phyloP scores from a whole-genome alignment of 2,888 invertebrate species.

The Andrena bucephala region DNA sequence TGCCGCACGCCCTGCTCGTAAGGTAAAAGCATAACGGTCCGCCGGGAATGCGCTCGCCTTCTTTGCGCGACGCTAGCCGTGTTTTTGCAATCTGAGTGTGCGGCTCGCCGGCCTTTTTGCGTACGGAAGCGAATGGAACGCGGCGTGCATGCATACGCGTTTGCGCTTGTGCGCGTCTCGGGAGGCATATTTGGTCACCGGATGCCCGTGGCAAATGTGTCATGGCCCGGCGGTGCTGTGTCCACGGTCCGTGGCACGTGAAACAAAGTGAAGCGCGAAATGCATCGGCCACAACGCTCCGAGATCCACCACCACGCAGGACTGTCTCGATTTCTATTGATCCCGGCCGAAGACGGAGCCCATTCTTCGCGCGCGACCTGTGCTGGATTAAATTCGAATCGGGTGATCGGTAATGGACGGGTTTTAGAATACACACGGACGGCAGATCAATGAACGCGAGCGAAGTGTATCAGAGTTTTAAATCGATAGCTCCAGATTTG shows the following conservation, averaged over 20 bases:
- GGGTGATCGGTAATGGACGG: neutral
- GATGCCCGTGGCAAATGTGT: constrained; percentile 41
- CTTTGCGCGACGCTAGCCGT: neutral
- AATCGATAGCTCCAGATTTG: constrained; percentile 9
- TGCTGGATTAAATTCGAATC: neutral
- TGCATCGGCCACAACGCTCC: constrained; percentile 1
- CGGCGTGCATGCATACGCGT: constrained; percentile 12
- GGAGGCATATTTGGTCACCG: constrained; percentile 53
- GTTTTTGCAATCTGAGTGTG: constrained; percentile 13
- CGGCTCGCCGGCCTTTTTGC: constrained; percentile 11
- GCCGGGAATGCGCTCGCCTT: neutral
- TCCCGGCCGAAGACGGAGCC: neutral
- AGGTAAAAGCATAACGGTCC: neutral
- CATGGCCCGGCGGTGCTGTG: constrained; percentile 18
- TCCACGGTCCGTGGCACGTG: constrained; percentile 4
- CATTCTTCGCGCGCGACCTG: neutral
- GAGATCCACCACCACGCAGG: neutral
- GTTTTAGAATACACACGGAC: neutral
- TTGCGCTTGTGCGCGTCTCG: constrained; percentile 31
- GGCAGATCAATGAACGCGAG: constrained; percentile 3
- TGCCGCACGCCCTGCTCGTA: neutral
- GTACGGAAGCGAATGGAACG: constrained; percentile 9
- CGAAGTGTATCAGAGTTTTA: constrained; percentile 4
- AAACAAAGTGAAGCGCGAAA: constrained; percentile 8
- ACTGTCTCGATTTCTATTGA: constrained; percentile 23